Evolutionary conservation across 2,113 vertebrate species (phyloP), one percentile per base, ranked within the genome.

Genomic region (Baryphthengus martii): DNA sequence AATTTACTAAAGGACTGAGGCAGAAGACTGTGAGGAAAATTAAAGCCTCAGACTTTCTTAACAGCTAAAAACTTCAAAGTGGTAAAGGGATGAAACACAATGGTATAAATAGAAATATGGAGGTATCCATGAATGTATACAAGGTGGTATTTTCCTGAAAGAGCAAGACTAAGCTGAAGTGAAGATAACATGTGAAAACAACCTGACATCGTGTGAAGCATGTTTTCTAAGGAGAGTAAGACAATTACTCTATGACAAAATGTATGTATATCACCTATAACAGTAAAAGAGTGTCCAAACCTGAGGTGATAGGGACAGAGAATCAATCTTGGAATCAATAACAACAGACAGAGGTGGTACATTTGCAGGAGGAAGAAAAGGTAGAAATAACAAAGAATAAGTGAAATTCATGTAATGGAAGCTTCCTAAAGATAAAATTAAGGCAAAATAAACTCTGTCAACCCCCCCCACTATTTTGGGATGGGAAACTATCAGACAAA

Each of bases 161-260:
- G 7, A 58, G 17, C 25, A 85, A 44, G 53, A 81, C 3, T n/a
- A 59, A 79, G 7, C 26, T 76, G 49, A 44, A 89, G 8, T 13
- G 20, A 76, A 88, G 39, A 65, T 52, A 91, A 65, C 0, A 23
- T 17, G 1, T 59, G 26, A 78, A 72, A 95, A 77, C 20, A 85
- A n/a, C 4, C 11, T 44, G n/a, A 20, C 8, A 33, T 35, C 2
- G 2, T n/a, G 7, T 56, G 15, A 83, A 65, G 23, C 2, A 0
- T 52, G 7, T 65, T 81, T 94, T 82, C 47, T 65, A 61, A 82
- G n/a, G 5, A 67, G 17, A 88, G 12, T 35, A 61, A 66, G 16
- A 20, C 13, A 68, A 47, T 58, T 61, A 40, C 6, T 9, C 12
- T 33, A 12, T 14, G 17, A 52, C 0, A 42, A 77, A 49, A 61